These are phyloP conservation scores for Cheilosia grossa DNA, from an alignment of 2,888 invertebrate genomes.

Conservation along the genomic window DNA sequence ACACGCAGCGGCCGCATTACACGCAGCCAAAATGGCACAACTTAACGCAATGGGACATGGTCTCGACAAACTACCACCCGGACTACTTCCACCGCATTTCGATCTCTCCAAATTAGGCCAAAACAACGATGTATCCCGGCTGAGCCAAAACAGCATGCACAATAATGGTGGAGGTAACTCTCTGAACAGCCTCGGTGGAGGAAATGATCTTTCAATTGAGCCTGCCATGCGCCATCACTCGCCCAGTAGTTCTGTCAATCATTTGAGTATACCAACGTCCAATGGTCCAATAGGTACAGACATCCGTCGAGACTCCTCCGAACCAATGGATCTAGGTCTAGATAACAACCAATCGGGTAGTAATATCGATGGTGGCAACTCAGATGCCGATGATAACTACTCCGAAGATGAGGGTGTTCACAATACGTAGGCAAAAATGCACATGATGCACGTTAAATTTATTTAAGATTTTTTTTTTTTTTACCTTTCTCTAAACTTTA, in stretches of 20 bases:
- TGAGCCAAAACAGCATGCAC: slow-evolving; percentile 56
- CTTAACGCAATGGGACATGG: slow-evolving; percentile 87
- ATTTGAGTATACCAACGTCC: slow-evolving; percentile 62
- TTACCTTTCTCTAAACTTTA: slow-evolving; percentile 34
- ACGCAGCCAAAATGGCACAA: slow-evolving; percentile 91
- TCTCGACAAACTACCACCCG: slow-evolving; percentile 85
- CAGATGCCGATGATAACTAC: slow-evolving; percentile 82
- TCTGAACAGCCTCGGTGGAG: slow-evolving; percentile 49
- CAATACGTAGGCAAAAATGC: slow-evolving; percentile 79
- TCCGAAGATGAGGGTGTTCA: slow-evolving; percentile 83
- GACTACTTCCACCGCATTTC: slow-evolving; percentile 82
- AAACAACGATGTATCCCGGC: slow-evolving; percentile 61
- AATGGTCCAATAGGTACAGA: slow-evolving; percentile 76
- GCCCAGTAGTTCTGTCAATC: slow-evolving; percentile 73
- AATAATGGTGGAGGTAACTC: slow-evolving; percentile 72
- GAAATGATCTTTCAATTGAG: slow-evolving; percentile 80
- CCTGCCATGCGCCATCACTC: slow-evolving; percentile 80
- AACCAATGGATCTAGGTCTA: slow-evolving; percentile 83
- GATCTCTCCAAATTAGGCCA: slow-evolving; percentile 81
- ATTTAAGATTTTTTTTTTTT: slow-evolving; percentile 42
- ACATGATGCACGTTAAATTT: slow-evolving; percentile 42
- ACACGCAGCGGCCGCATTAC: slow-evolving; percentile 89
- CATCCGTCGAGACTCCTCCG: slow-evolving; percentile 81
- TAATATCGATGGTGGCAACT: slow-evolving; percentile 80
- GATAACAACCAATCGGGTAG: slow-evolving; percentile 81